Evolutionary conservation across 1,140 invertebrate species (phyloP).

Genomic region (Ceratosolen solmsi): DNA sequence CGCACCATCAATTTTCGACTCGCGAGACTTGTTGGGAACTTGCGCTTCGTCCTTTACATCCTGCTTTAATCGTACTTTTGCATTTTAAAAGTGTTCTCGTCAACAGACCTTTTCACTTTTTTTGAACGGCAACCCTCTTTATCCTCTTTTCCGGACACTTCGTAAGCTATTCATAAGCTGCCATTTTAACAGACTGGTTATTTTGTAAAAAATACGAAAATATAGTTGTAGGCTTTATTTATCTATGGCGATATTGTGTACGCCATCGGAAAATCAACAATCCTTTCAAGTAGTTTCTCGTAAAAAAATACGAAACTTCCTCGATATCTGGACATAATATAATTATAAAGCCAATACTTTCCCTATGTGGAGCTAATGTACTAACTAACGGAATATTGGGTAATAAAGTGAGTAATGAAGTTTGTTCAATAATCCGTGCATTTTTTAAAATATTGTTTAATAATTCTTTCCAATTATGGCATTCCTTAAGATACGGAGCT

Average conservation of each 20-base stretch:
- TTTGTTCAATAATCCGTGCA: not conserved
- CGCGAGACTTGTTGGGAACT: too few species aligned
- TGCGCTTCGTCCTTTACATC: too few species aligned
- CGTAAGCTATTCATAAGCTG: not conserved
- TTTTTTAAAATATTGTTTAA: not conserved
- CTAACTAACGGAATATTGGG: too few species aligned
- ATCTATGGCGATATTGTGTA: not conserved
- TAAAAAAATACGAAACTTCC: not conserved
- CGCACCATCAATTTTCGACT: not conserved
- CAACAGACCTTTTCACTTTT: not conserved
- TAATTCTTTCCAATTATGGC: too few species aligned
- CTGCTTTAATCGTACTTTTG: not conserved
- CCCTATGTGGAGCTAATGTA: too few species aligned
- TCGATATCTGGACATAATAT: not conserved
- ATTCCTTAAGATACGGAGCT: too few species aligned
- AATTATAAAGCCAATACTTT: not conserved
- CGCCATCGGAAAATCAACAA: not conserved
- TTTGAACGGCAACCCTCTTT: not conserved
- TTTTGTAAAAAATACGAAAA: not conserved
- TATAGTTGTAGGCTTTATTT: not conserved
- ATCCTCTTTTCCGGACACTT: not conserved
- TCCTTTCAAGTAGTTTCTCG: not conserved
- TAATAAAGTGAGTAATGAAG: not conserved
- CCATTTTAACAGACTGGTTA: not conserved
- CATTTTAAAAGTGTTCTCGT: not conserved